A percentile compares a stretch with the other conserved stretches of the same genome.
phyloP scores from a whole-genome alignment of 2,113 vertebrate genomes.

The Salvator merianae region DNA sequence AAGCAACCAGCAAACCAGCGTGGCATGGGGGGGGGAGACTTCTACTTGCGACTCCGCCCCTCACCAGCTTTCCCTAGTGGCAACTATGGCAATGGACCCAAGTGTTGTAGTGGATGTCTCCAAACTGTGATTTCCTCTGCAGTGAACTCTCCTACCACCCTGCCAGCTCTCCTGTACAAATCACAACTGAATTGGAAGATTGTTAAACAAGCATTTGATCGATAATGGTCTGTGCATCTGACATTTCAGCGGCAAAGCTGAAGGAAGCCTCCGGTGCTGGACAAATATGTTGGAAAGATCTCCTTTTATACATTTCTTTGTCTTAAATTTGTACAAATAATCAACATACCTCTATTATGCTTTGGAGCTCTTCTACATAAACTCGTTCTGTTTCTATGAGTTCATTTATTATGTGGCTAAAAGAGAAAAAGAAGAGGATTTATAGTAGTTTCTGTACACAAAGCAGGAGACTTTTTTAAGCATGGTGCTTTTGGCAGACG shows the following conservation, averaged over 20 bases:
- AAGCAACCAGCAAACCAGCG: too few relatives aligned
- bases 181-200: not conserved
- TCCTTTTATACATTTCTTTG: not conserved
- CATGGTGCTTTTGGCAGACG: not conserved
- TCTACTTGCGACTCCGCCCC: too few relatives aligned
- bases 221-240: too few relatives aligned
- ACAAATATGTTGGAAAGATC: too few relatives aligned
- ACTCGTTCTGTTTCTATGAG: slow-evolving; percentile 92
- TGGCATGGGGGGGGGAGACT: not conserved
- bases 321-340: not conserved
- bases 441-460: not conserved
- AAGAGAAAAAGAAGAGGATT: slow-evolving; percentile 34
- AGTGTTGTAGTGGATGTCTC: too few relatives aligned
- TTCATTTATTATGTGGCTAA: slow-evolving; percentile 90
- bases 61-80: too few relatives aligned
- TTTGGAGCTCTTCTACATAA: slow-evolving; percentile 94
- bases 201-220: not conserved
- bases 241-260: not conserved
- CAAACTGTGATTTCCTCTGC: too few relatives aligned
- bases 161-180: too few relatives aligned
- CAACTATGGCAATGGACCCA: too few relatives aligned
- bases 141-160: too few relatives aligned
- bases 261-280: not conserved
- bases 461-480: not conserved
- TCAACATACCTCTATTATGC: slow-evolving; percentile 90